phyloP scores from a whole-genome alignment of 2,797 vertebrate genomes.

The Buphagus erythrorhynchus region DNA sequence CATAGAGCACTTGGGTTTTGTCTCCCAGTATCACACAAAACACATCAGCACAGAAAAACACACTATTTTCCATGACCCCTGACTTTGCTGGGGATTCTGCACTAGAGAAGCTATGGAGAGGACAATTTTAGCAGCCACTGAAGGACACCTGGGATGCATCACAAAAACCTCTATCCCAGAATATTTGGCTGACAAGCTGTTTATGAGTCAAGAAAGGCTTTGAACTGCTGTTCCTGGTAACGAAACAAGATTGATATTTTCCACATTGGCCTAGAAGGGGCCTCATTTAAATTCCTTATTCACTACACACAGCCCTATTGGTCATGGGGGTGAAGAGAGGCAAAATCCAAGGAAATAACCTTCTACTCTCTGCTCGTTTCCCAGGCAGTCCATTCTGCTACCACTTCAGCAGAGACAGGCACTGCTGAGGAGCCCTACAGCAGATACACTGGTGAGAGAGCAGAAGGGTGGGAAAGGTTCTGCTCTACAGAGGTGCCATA shows the following conservation, averaged over 20 bases:
- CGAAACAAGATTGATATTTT: background rate
- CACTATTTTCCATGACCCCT: fast-evolving
- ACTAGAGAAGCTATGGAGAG: background rate
- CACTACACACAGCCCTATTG: background rate
- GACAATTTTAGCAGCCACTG: background rate
- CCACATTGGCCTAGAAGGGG: background rate
- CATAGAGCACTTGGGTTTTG: background rate
- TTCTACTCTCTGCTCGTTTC: too few species aligned
- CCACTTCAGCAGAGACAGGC: background rate
- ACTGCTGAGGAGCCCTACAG: background rate
- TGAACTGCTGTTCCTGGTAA: background rate
- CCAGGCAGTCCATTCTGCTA: background rate
- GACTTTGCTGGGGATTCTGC: background rate
- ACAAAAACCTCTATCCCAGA: background rate
- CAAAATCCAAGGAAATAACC: background rate
- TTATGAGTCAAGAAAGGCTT: background rate
- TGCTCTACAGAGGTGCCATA: background rate
- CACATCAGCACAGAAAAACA: background rate
- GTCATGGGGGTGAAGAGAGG: background rate
- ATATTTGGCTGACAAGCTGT: background rate
- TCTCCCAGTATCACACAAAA: background rate
- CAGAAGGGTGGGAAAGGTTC: background rate
- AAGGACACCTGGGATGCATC: background rate
- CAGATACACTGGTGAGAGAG: fast-evolving
- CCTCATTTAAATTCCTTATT: background rate